Evolutionary conservation across 35 echinoderm and acorn worm species (phyloP).

Genomic region (Amphiura filiformis): DNA sequence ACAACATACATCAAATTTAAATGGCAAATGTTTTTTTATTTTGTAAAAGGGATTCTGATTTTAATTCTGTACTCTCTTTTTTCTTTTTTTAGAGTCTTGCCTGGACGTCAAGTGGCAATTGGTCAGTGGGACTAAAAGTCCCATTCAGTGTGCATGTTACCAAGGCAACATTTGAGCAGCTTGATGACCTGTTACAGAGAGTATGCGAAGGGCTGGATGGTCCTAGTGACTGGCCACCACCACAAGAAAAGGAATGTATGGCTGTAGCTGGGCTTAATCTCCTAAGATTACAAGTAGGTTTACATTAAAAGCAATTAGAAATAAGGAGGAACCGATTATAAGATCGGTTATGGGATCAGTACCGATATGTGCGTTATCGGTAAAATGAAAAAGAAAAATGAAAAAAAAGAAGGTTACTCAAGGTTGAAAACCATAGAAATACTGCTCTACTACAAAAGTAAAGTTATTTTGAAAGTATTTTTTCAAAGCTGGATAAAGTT

Average conservation of each 20-base stretch:
- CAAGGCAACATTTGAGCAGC: constrained; percentile 83
- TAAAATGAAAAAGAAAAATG: background rate
- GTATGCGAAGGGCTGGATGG: constrained; percentile 93
- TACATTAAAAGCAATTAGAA: too few species aligned
- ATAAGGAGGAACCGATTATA: background rate
- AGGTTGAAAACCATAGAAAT: too few species aligned
- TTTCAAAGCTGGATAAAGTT: too few species aligned
- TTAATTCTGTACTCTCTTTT: too few species aligned
- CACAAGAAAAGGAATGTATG: constrained; percentile 99
- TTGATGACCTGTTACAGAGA: constrained; percentile 74
- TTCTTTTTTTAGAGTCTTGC: constrained; percentile 67
- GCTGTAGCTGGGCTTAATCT: constrained; percentile 90
- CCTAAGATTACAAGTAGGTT: constrained; percentile 76
- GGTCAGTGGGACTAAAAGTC: constrained; percentile 87
- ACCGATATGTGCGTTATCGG: background rate
- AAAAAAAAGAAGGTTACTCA: background rate
- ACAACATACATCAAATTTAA: background rate
- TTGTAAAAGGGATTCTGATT: too few species aligned
- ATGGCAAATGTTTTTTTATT: too few species aligned
- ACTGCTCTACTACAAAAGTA: too few species aligned
- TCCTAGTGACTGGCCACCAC: constrained; percentile 93
- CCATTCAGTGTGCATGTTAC: constrained; percentile 94
- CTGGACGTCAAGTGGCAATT: constrained; percentile 96
- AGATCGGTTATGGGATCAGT: too few species aligned
- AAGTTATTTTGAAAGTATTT: too few species aligned